Conservation (phyloP, 2,113 vertebrate genomes). For the Lepisosteus oculatus region DNA sequence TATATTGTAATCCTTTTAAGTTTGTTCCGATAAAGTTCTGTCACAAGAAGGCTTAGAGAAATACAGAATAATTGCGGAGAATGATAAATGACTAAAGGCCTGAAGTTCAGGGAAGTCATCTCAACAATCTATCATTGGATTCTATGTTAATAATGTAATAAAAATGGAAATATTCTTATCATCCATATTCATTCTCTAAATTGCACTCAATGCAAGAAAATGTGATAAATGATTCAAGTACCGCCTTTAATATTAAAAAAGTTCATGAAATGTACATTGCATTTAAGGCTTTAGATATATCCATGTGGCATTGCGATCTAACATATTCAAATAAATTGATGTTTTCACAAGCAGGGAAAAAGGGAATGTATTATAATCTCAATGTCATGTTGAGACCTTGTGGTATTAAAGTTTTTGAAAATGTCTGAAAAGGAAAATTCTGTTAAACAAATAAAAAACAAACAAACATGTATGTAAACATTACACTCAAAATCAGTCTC, state of each 20-base stretch:
- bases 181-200: slow-evolving; percentile 37
- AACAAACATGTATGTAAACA: too few relatives aligned
- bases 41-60: background rate
- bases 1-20: background rate
- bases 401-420: too few relatives aligned
- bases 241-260: background rate
- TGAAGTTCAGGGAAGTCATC: slow-evolving; percentile 3
- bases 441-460: too few relatives aligned
- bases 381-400: too few relatives aligned
- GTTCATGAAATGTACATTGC: background rate
- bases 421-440: too few relatives aligned
- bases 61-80: background rate
- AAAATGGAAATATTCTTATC: slow-evolving; percentile 20
- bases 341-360: background rate
- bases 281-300: too few relatives aligned
- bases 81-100: slow-evolving; percentile 1
- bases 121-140: slow-evolving; percentile 9
- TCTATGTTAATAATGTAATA: slow-evolving; percentile 32
- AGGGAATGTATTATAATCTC: too few relatives aligned
- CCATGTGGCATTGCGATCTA: background rate
- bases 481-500: too few relatives aligned
- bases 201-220: slow-evolving; percentile 21
- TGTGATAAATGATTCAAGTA: slow-evolving; percentile 26
- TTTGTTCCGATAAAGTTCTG: background rate
- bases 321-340: background rate